Evolutionary conservation across 1,140 invertebrate genomes (phyloP).

Genomic region (Copidosoma floridanum): DNA sequence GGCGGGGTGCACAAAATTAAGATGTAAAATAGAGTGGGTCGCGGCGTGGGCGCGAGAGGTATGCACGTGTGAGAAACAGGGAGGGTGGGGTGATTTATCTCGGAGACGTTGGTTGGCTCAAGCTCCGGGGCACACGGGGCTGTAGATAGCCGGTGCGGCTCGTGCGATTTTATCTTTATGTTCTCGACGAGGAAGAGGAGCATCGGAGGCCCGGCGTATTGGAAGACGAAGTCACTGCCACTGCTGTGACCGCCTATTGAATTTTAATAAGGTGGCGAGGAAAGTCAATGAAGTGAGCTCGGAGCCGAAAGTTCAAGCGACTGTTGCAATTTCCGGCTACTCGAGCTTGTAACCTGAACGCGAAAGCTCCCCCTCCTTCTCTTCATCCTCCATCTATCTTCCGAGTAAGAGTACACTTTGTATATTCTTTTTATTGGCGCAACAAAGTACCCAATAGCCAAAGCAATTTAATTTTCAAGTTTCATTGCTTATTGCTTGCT

Average conservation of each 20-base stretch:
- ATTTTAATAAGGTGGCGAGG: constrained; percentile 24
- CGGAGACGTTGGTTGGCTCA: constrained; percentile 7
- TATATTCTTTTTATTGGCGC: too few relatives aligned
- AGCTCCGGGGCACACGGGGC: background rate
- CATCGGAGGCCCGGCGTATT: background rate
- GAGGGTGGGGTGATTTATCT: constrained; percentile 7
- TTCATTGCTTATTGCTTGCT: too few relatives aligned
- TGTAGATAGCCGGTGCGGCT: background rate
- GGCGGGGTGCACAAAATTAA: too few relatives aligned
- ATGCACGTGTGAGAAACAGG: too few relatives aligned
- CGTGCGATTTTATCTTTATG: constrained; percentile 21
- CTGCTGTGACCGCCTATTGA: constrained; percentile 5
- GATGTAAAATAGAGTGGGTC: too few relatives aligned
- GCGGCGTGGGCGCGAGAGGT: too few relatives aligned
- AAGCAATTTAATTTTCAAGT: too few relatives aligned
- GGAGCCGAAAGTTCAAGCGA: constrained; percentile 20
- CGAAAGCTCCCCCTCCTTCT: too few relatives aligned
- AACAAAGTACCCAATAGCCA: too few relatives aligned
- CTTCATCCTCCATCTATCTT: too few relatives aligned
- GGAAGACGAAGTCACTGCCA: background rate
- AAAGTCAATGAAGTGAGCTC: constrained; percentile 23
- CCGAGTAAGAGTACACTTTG: too few relatives aligned
- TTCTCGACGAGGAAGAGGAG: constrained; percentile 3
- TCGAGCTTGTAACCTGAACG: constrained; percentile 1
- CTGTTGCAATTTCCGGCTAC: constrained; percentile 12